Percentiles rank a stretch among this genome's conserved stretches.
Conservation (phyloP, 2,888 invertebrate species). For the Microctonus hyperodae region DNA sequence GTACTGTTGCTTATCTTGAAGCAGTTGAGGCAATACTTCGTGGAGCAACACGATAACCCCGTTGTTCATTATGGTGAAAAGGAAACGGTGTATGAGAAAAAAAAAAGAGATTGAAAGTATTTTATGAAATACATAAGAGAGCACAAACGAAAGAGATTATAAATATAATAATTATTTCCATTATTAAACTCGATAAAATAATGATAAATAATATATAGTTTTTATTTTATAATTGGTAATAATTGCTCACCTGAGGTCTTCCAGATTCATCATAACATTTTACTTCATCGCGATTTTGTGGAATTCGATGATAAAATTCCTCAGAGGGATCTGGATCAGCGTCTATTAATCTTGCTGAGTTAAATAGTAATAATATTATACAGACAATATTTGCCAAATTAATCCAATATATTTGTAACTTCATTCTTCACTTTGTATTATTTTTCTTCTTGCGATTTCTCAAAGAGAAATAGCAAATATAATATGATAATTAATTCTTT, state of each 20-base stretch:
- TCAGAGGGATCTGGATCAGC: slow-evolving; percentile 57
- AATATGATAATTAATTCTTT: neutral
- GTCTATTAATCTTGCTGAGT: slow-evolving; percentile 22
- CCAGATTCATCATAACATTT: slow-evolving; percentile 58
- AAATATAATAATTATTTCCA: neutral
- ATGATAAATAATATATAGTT: neutral
- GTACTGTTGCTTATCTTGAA: slow-evolving; percentile 20
- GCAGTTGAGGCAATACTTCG: slow-evolving; percentile 24
- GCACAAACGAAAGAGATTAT: neutral
- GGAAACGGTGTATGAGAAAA: slow-evolving; percentile 4
- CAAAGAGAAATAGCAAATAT: neutral
- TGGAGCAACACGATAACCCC: slow-evolving; percentile 29
- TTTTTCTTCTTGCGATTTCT: neutral
- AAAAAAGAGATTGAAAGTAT: neutral
- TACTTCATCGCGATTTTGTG: slow-evolving; percentile 53
- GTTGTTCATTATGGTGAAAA: slow-evolving; percentile 15
- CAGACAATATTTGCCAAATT: neutral
- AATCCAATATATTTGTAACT: slow-evolving; percentile 6
- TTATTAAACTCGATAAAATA: neutral
- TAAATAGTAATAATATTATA: neutral
- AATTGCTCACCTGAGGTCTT: slow-evolving; percentile 53
- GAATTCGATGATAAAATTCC: slow-evolving; percentile 47
- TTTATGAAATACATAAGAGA: neutral
- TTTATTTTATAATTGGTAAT: slow-evolving; percentile 10
- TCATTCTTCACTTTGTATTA: slow-evolving; percentile 14